These are phyloP conservation scores for Pollimyrus isidori DNA, from an alignment of 2,113 vertebrate species.

Conservation along the genomic window DNA sequence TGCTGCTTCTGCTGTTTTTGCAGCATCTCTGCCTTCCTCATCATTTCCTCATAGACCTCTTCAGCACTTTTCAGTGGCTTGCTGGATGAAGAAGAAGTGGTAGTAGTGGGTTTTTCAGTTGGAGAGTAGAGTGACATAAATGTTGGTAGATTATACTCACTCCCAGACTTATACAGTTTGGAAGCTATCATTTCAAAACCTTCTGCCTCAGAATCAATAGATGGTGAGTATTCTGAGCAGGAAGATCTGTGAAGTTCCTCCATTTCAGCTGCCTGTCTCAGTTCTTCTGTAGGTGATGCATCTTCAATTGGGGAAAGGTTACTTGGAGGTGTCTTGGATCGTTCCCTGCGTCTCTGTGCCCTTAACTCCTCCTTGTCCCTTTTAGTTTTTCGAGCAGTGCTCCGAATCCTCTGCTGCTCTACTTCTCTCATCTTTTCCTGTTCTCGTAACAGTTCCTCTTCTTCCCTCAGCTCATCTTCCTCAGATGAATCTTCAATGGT, in stretches of 20 bases:
- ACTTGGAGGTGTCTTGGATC: slow-evolving; percentile 95
- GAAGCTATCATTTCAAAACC: slow-evolving; percentile 76
- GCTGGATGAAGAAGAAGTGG: slow-evolving; percentile 55
- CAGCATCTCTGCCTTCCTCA: slow-evolving; percentile 92
- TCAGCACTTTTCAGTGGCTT: slow-evolving; percentile 93
- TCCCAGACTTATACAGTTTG: slow-evolving; percentile 90
- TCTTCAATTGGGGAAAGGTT: slow-evolving; percentile 97
- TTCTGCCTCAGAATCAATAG: slow-evolving; percentile 91
- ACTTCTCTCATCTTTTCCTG: slow-evolving; percentile 98
- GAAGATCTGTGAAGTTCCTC: slow-evolving; percentile 96
- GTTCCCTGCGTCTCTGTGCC: slow-evolving; percentile 88
- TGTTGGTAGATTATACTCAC: slow-evolving; percentile 91
- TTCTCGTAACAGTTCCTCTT: slow-evolving; percentile 91
- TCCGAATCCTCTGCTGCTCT: slow-evolving; percentile 93
- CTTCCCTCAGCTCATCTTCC: slow-evolving; percentile 93
- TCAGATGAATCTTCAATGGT: slow-evolving; percentile 97
- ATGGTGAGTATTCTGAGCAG: slow-evolving; percentile 96
- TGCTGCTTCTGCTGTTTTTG: slow-evolving; percentile 70
- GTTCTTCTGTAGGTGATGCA: slow-evolving; percentile 91
- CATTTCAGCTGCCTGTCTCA: slow-evolving; percentile 95
- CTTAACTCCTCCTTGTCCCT: slow-evolving; percentile 93
- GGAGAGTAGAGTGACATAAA: slow-evolving; percentile 97
- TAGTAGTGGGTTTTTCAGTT: slow-evolving; percentile 67
- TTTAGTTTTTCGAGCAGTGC: slow-evolving; percentile 90
- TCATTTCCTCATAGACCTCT: slow-evolving; percentile 98